Base-by-base conservation (phyloP, 2,888 invertebrate genomes). In the Antheraea assamensis region DNA sequence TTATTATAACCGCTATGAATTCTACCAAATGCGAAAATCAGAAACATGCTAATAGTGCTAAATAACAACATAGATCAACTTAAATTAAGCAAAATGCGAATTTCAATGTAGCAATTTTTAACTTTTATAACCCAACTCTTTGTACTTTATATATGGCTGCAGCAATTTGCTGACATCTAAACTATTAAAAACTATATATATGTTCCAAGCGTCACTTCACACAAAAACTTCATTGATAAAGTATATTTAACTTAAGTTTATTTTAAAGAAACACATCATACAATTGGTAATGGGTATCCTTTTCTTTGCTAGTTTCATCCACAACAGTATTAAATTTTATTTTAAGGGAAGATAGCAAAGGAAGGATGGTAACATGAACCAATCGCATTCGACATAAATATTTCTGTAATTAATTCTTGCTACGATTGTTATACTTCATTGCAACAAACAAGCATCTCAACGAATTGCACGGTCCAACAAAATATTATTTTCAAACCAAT, bases 1-100 rank as follows among this genome's bases (percentile, higher is more conserved):
- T 61, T 73, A 73, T 71, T 68, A 5, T 68, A 66, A 66, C 31
- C 30, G 24, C 35, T 17, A n/a, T 35, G 21, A 35, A n/a, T 35
- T 21, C 68, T 68, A 68, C 15, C 35, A 68, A 68, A 68, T 68
- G 35, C 68, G 31, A 35, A 35, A 35, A 15, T 68, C 15, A 68
- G 21, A 35, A 35, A 68, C 68, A 68, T 68, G 68, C 68, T 68
- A 68, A 31, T 8, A 68, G 13, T 68, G 61, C 27, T 17, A 30
- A 61, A 61, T 27, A 61, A 61, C 61, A 27, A 24, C 61, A 64
- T 64, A 27, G 27, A 30, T 58, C 58, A 58, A 8, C 21, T 21
- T 58, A 58, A 64, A 64, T 17, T 30, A 64, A 27, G 17, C 27
- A 64, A 64, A 64, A 27, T 64, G 27, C 61, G n/a, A 24, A 58